Base-by-base conservation (phyloP, 2,113 vertebrate species). In the Lipotes vexillifer region DNA sequence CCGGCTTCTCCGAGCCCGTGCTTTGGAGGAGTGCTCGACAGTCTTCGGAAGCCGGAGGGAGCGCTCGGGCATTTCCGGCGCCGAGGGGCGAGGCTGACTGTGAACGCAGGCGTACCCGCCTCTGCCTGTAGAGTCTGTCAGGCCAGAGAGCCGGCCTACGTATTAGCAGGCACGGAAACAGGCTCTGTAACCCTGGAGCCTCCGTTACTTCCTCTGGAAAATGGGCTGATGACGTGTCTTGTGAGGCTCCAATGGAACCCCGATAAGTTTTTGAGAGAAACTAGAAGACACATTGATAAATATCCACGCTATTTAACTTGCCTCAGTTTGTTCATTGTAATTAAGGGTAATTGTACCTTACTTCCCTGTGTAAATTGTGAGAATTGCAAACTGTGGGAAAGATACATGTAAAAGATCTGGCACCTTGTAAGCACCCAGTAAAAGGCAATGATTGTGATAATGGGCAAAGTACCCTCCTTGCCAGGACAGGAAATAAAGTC, bases 31-130 rank as follows among this genome's bases (percentile, higher is more conserved):
- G 46, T 33, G 13, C 66, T 90, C 8, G 36, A 25, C 46, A 78
- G 17, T 52, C 77, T 92, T 41, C 27, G 20, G 68, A 55, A 25
- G 49, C 59, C 8, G n/a, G 99, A 99, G 12, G 99, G 99, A 75
- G 98, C 97, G 6, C 98, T 99, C 13, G 96, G 97, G 93, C 96
- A 98, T 5, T 98, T 98, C 13, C 99, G 99, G 97, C 29, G 98
- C 74, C 97, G 99, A 46, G 98, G 98, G 69, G 98, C 98, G 0
- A 97, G 98, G 41, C 98, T 99, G 1, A 98, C 98, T 41, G 97
- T 99, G 98, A 98, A 98, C 96, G 13, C 98, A 98, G 27, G 33
- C 0, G 97, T 96, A 97, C 96, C 97, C 72, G 98, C 71, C 98
- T 98, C 49, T 94, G 98, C 94, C 98, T 88, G 98, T 98, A 97